These are phyloP conservation scores for Synergus umbraculus DNA, from an alignment of 2,888 invertebrate genomes.

Conservation along the genomic window DNA sequence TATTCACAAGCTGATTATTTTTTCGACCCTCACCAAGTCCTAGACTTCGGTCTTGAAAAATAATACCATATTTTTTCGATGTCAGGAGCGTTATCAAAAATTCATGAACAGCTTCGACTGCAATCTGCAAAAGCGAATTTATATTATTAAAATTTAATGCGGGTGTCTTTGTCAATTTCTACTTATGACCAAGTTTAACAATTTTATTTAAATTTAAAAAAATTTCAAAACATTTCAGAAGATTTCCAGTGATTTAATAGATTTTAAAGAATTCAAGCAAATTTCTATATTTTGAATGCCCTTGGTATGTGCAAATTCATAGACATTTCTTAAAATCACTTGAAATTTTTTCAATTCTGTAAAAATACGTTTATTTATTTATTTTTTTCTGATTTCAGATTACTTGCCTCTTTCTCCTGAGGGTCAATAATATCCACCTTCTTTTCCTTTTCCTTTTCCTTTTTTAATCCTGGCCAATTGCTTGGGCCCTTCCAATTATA, in stretches of 20 bases:
- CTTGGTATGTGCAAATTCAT: no score
- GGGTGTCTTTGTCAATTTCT: no score
- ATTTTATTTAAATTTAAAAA: no score
- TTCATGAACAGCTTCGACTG: slow-evolving; percentile 82
- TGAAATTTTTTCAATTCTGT: background rate
- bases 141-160: background rate
- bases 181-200: no score
- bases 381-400: background rate
- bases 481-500: slow-evolving; percentile 88
- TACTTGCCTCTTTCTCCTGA: slow-evolving; percentile 75
- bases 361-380: background rate
- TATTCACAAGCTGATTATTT: slow-evolving; percentile 82
- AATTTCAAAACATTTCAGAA: no score
- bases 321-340: no score
- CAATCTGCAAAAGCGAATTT: slow-evolving; percentile 69
- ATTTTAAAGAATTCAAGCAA: no score
- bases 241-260: no score
- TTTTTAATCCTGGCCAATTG: slow-evolving; percentile 67
- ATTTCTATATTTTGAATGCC: no score
- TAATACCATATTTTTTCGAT: slow-evolving; percentile 87
- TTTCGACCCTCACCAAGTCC: slow-evolving; percentile 80
- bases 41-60: slow-evolving; percentile 84
- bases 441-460: slow-evolving; percentile 70
- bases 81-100: slow-evolving; percentile 87
- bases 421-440: slow-evolving; percentile 66